Conservation (phyloP, 2,113 vertebrate species). For the Oncorhynchus gorbuscha region DNA sequence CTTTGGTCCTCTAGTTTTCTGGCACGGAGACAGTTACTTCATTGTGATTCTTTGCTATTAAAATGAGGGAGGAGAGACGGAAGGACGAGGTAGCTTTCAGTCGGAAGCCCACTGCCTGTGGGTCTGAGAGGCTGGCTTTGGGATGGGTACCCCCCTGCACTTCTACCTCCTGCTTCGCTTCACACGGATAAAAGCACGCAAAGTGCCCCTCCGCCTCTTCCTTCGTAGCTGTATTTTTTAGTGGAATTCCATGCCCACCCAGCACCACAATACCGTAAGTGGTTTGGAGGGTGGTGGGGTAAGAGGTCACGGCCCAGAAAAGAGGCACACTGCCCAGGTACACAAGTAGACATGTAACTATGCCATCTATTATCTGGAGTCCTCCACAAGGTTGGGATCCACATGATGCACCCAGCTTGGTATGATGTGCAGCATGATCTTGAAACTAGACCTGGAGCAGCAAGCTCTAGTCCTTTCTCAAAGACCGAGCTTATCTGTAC, state of each 20-base stretch:
- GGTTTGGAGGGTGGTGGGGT: constrained; percentile 20
- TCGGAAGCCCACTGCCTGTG: too few relatives aligned
- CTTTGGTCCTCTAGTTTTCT: constrained; percentile 69
- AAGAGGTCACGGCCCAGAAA: not conserved
- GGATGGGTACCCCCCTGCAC: too few relatives aligned
- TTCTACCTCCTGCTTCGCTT: constrained; percentile 71
- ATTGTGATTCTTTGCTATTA: constrained; percentile 70
- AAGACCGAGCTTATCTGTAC: not conserved
- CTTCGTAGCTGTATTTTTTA: not conserved
- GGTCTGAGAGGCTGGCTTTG: constrained; percentile 6
- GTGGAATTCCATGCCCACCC: constrained; percentile 75
- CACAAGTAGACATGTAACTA: not conserved
- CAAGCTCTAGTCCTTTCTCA: not conserved
- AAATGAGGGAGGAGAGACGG: too few relatives aligned
- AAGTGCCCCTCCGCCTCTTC: constrained; percentile 59
- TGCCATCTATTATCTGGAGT: not conserved
- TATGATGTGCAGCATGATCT: not conserved
- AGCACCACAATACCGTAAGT: constrained; percentile 52
- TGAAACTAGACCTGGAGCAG: constrained; percentile 1
- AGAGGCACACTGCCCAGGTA: not conserved
- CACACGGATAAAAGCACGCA: constrained; percentile 29
- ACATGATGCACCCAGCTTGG: not conserved
- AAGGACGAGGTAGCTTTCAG: too few relatives aligned
- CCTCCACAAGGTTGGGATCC: not conserved
- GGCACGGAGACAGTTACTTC: constrained; percentile 76